Percentiles rank a stretch among this genome's conserved stretches.
Conservation (phyloP, 2,888 invertebrate species). For the Marasmarcha lunaedactyla region DNA sequence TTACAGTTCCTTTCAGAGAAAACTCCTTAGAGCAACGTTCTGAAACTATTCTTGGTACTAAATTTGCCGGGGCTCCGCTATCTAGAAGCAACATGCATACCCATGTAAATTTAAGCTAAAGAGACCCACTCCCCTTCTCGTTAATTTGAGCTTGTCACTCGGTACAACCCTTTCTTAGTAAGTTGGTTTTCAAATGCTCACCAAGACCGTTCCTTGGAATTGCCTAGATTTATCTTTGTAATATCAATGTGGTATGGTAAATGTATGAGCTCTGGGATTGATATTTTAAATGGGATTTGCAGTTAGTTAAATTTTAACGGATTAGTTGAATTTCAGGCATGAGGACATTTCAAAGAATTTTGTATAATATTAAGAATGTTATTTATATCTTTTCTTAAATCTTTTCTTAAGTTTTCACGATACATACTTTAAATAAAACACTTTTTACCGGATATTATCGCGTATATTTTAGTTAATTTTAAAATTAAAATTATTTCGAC, state of each 20-base stretch:
- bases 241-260: neutral
- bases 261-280: slow-evolving; percentile 1
- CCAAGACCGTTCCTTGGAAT: neutral
- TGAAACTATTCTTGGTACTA: neutral
- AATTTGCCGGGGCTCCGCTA: slow-evolving; percentile 17
- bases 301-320: too few species aligned
- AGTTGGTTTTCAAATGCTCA: slow-evolving; percentile 10
- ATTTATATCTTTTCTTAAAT: too few species aligned
- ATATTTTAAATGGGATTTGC: too few species aligned
- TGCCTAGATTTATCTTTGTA: slow-evolving; percentile 1
- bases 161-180: slow-evolving; percentile 62
- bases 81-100: slow-evolving; percentile 57
- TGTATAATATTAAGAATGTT: too few species aligned
- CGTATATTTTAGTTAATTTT: too few species aligned
- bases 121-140: slow-evolving; percentile 38
- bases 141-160: slow-evolving; percentile 59
- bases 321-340: too few species aligned
- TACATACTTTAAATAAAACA: too few species aligned
- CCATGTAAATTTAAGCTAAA: slow-evolving; percentile 48
- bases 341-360: too few species aligned
- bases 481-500: too few species aligned
- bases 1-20: neutral
- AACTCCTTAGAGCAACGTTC: neutral
- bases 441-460: too few species aligned
- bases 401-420: too few species aligned